Conservation (phyloP, 2,113 vertebrate genomes). For the Percina caprodes region DNA sequence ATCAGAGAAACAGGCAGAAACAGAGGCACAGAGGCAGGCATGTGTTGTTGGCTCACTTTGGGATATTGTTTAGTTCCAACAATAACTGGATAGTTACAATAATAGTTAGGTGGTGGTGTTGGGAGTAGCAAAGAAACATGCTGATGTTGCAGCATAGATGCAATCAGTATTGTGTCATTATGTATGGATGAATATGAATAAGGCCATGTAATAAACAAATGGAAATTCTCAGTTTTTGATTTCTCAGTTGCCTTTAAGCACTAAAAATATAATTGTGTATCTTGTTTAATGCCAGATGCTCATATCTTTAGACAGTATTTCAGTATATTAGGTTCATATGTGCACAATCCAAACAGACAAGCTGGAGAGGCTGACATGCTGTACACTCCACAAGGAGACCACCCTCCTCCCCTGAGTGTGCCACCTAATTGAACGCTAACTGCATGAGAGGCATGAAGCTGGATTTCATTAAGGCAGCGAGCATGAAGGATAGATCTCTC, state of each 20-base stretch:
- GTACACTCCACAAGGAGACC: constrained; percentile 21
- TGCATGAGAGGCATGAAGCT: constrained; percentile 50
- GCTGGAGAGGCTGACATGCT: background rate
- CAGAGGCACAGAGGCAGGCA: constrained; percentile 5
- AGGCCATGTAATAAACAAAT: background rate
- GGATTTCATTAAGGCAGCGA: constrained; percentile 57
- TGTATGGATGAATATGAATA: too few species aligned
- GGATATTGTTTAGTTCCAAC: background rate
- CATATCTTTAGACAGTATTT: too few species aligned
- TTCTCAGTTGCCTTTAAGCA: background rate
- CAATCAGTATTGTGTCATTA: background rate
- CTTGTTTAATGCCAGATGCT: background rate
- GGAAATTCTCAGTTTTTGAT: background rate
- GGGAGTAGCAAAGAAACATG: background rate
- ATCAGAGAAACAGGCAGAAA: background rate
- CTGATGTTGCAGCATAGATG: background rate
- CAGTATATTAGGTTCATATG: background rate
- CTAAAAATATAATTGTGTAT: background rate
- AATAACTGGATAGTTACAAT: background rate
- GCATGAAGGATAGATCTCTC: constrained; percentile 65
- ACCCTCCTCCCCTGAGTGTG: constrained; percentile 34
- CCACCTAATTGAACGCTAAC: constrained; percentile 64
- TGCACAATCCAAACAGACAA: constrained; percentile 11
- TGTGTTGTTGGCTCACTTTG: background rate
- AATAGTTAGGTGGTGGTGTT: too few species aligned